These are phyloP conservation scores for Ischnura elegans DNA, from an alignment of 2,888 invertebrate species.

Conservation along the genomic window DNA sequence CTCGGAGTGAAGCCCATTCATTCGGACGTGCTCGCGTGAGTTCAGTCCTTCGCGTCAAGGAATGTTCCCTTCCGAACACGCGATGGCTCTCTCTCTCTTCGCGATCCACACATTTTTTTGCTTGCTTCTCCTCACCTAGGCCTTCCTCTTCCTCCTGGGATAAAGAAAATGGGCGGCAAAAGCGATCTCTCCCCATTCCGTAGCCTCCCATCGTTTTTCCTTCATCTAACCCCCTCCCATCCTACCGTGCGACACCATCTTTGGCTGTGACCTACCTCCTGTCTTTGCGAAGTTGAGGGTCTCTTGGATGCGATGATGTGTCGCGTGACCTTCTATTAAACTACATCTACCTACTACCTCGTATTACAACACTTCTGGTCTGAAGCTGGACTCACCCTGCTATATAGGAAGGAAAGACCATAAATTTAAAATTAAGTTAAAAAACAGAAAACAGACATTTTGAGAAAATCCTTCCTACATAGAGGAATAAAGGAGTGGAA, in stretches of 20 bases:
- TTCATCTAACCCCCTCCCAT: not conserved
- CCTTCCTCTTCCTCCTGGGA: too few species aligned
- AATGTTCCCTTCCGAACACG: not conserved
- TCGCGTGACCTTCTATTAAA: too few species aligned
- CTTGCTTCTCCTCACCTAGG: not conserved
- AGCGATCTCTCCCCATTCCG: not conserved
- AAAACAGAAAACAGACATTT: too few species aligned
- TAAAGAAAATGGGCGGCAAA: not conserved
- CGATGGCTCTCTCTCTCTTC: not conserved
- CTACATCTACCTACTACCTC: too few species aligned
- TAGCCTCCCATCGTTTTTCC: not conserved
- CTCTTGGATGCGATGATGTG: too few species aligned
- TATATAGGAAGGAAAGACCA: too few species aligned
- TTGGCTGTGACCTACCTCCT: not conserved
- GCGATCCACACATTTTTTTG: not conserved
- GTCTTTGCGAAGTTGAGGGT: not conserved
- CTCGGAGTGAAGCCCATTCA: conserved; percentile 44
- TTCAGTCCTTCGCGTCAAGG: not conserved
- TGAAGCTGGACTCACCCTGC: too few species aligned
- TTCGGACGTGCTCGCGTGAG: conserved; percentile 49
- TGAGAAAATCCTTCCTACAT: too few species aligned
- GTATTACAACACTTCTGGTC: too few species aligned
- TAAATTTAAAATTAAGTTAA: too few species aligned
- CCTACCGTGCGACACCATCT: not conserved
- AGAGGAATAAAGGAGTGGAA: too few species aligned